A percentile compares a stretch with the other conserved stretches of the same genome.
Conservation (phyloP, 2,888 invertebrate genomes). For the Latheticus oryzae region DNA sequence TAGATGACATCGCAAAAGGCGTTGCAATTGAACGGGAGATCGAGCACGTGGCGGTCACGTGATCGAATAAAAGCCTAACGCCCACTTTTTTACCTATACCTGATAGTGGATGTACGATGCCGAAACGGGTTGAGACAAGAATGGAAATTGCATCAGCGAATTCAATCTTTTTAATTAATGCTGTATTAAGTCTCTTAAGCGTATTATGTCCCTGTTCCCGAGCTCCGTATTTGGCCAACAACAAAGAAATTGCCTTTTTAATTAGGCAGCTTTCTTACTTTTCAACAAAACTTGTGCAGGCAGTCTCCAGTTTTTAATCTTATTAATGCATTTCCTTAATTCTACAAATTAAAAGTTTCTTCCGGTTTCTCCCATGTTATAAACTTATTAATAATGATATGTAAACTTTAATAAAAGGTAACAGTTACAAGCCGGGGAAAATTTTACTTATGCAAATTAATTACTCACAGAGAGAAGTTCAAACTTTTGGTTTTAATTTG, state of each 20-base stretch:
- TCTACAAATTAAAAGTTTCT: constrained; percentile 38
- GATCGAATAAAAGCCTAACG: not conserved
- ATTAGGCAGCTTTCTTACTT: constrained; percentile 24
- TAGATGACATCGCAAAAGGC: constrained; percentile 1
- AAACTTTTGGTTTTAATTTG: constrained; percentile 45
- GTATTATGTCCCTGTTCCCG: no score
- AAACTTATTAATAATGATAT: constrained; percentile 46
- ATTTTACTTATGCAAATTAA: constrained; percentile 47
- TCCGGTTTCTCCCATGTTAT: constrained; percentile 11
- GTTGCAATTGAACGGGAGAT: constrained; percentile 15
- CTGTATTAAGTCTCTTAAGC: no score
- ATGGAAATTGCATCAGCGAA: not conserved
- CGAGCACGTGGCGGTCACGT: constrained; percentile 27
- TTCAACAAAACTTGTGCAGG: constrained; percentile 19
- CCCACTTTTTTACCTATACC: constrained; percentile 4
- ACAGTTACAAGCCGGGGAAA: constrained; percentile 25
- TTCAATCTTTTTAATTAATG: not conserved
- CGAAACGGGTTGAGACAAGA: not conserved
- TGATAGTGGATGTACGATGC: not conserved
- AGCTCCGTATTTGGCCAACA: not conserved
- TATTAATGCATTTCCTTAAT: constrained; percentile 37
- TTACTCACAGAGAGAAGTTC: constrained; percentile 39
- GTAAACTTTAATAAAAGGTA: constrained; percentile 46
- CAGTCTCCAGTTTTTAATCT: constrained; percentile 29
- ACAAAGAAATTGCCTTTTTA: constrained; percentile 22